Evolutionary conservation across 2,888 invertebrate species (phyloP).

Genomic region (Aporophyla nigra): DNA sequence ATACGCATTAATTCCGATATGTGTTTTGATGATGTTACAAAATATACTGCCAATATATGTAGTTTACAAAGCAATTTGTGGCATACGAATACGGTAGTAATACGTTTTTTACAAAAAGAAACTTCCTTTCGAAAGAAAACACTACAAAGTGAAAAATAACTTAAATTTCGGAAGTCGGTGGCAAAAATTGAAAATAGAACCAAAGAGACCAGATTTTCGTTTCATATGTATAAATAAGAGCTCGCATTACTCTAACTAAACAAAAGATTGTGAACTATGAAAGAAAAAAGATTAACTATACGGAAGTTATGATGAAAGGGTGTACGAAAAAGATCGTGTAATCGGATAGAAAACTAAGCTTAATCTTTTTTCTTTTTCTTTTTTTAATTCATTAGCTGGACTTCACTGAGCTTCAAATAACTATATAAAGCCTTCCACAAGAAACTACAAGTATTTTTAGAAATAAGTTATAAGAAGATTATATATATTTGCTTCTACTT

Average conservation of each 20-base stretch:
- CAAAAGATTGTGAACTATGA: constrained; percentile 48
- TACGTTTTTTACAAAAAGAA: not conserved
- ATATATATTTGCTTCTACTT: not conserved
- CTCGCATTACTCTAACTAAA: constrained; percentile 13
- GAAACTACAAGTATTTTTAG: too few species aligned
- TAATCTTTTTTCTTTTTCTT: not conserved
- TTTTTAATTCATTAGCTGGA: not conserved
- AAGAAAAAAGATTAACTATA: constrained; percentile 34
- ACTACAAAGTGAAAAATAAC: not conserved
- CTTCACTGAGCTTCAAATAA: not conserved
- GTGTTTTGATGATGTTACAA: not conserved
- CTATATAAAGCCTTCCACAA: not conserved
- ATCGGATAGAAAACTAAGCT: constrained; percentile 8
- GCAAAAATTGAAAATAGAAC: not conserved
- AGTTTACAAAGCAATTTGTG: not conserved
- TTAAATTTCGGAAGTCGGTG: not conserved
- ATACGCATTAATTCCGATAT: not conserved
- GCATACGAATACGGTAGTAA: not conserved
- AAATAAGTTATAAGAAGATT: not conserved
- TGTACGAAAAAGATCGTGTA: constrained; percentile 19
- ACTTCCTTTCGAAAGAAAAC: not conserved
- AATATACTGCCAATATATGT: not conserved
- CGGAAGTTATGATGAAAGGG: constrained; percentile 3
- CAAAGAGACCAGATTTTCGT: not conserved
- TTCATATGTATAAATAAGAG: constrained; percentile 23